Percentiles rank a stretch among this genome's conserved stretches.
These are phyloP conservation scores for Lepus europaeus DNA, from an alignment of 2,113 vertebrate genomes.

Conservation along the genomic window DNA sequence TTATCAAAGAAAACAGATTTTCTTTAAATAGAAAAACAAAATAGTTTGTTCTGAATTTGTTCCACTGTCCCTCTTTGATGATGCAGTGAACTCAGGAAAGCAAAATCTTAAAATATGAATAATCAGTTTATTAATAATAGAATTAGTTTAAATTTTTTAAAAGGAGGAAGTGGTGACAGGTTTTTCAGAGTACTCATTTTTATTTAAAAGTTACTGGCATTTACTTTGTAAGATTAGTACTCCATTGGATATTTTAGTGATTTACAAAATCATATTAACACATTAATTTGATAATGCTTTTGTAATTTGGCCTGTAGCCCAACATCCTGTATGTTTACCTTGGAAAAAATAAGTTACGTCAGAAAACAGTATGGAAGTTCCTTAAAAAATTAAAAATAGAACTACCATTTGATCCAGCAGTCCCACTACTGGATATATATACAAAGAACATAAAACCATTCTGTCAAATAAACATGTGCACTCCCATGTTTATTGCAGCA, in stretches of 20 bases:
- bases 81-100: conserved; percentile 48
- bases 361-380: too few species aligned
- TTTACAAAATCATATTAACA: conserved; percentile 38
- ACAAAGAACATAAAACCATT: too few species aligned
- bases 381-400: too few species aligned
- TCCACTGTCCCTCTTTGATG: conserved; percentile 41
- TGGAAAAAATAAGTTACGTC: conserved; percentile 40
- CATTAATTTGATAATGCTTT: conserved; percentile 56
- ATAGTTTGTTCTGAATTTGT: conserved; percentile 45
- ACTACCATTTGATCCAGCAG: too few species aligned
- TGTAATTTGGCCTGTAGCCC: conserved; percentile 6
- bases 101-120: conserved; percentile 24
- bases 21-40: conserved; percentile 11
- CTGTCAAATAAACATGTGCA: too few species aligned
- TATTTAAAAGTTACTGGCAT: conserved; percentile 59
- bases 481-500: too few species aligned
- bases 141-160: conserved; percentile 36
- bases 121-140: conserved; percentile 36
- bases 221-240: conserved; percentile 58
- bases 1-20: conserved; percentile 17
- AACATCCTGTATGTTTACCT: conserved; percentile 26
- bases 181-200: conserved; percentile 43
- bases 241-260: conserved; percentile 44
- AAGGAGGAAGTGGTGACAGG: neutral
- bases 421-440: too few species aligned